Evolutionary conservation across 2,797 vertebrate species (phyloP), one percentile per base, ranked within the genome.

Genomic region (Sparidentex hasta): DNA sequence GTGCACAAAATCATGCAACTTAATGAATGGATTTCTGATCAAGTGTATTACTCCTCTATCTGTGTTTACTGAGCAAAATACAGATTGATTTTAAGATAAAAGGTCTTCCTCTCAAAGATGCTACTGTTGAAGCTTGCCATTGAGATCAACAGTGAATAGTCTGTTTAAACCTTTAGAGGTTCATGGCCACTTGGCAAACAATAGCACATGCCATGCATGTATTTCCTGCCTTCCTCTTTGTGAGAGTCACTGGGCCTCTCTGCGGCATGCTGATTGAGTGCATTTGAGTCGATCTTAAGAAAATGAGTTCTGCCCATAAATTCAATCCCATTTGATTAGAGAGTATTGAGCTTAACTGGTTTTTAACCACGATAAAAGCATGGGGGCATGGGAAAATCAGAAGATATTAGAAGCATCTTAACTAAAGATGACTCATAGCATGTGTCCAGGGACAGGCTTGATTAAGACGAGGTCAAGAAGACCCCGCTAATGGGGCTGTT

Each of bases 401-500:
- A 71, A 55, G 20, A 52, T 38, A 64, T 43, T 59, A 21, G 50
- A 78, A 67, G 21, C 21, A 27, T 63, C 54, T 81, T 29, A 52
- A 67, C 20, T 16, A 70, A 48, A 58, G 62, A 52, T 85, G 80
- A 87, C 16, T 82, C 56, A 50, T 1, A 43, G 29, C 56, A 12
- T 74, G 80, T 69, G 43, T 75, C 38, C 46, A 63, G 52, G 69
- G 46, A 69, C 16, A 1, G 25, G 61, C n/a, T 82, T 23, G 61
- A 44, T 70, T 81, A 25, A 56, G 51, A 80, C 4, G 14, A 55
- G 23, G 59, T 58, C 13, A 58, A 25, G 21, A 52, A 74, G 77
- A 68, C 67, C n/a, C 20, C 18, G 16, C 70, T 80, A 75, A 88
- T 86, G 66, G 46, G 57, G 64, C 50, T 85, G 81, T 77, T 88